Base-by-base conservation (phyloP, 1,140 invertebrate genomes). In the Drosophila equinoxialis region DNA sequence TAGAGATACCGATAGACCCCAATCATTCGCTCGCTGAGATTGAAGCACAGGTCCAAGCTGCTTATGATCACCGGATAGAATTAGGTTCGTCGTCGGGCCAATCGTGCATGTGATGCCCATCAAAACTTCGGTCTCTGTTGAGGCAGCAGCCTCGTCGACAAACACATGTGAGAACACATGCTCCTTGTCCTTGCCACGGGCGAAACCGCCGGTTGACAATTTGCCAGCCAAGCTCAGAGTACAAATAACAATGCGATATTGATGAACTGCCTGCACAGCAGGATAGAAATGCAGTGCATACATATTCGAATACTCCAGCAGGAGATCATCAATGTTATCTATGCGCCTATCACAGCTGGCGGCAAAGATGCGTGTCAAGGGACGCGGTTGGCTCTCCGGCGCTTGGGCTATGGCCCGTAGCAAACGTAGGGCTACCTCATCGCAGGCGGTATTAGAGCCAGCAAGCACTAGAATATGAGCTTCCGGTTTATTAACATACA, bases 81-180 rank as follows among this genome's bases (percentile, higher is more conserved):
- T 93, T 6, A 97, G 91, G 92, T 94, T 62, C 79, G 91, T 78
- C 10, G 65, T 66, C 7, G 74, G 58, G 23, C 90, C 72, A 23
- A 93, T 75, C 42, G 93, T 90, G 54, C 93, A 90, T 68, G 92
- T 83, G n/a, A 95, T 85, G 5, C 96, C 94, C 81, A 97, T 95
- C 55, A 97, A 83, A 6, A 94, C 93, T 77, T 97, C 96, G 1
- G 97, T 94, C 93, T 98, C 97, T 1, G 93, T 95, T 0, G 95
- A 95, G 87, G 97, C 96, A 13, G 96, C 97, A 20, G 96, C 96
- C 93, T 98, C 97, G 92, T 98, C 97, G 68, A 98, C 94, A 90
- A 98, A 97, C 54, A 97, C 92, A 90, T 97, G 96, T 26, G 95
- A 94, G 90, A 89, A 92, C 3, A 98, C 96, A 42, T 35, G 66